Evolutionary conservation across 2,797 vertebrate species (phyloP), one percentile per base, ranked within the genome.

Genomic region (Loris lydekkerianus): DNA sequence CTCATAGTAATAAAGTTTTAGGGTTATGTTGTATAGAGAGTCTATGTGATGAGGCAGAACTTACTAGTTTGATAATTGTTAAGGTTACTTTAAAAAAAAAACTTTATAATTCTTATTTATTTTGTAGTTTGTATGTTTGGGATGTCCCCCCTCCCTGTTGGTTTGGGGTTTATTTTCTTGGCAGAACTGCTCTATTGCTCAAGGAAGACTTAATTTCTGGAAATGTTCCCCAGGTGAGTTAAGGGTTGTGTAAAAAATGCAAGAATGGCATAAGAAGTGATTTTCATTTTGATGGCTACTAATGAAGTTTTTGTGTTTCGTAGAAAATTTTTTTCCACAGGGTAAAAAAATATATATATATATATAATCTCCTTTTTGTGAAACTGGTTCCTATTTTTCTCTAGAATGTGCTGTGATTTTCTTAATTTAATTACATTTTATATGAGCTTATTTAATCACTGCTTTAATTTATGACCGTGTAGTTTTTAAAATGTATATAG

Each of bases 1-100:
- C 99, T 99, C 99, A 99, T 99, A 99, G 99, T 99, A 99, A 99
- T 99, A 99, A 99, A 99, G 99, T 98, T 99, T 99, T 99, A 99
- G 99, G 99, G 98, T 99, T 99, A 99, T 99, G 99, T 99, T 99
- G 99, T 99, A 99, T 99, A 99, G 99, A 99, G 99, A 99, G 99
- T 99, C 98, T 99, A 99, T 99, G 99, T 99, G 99, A 99, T 99
- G 99, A 99, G 98, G 99, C 99, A 99, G 99, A 99, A 99, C 99
- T 99, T 98, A 99, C 98, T 99, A 98, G 98, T 99, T 99, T 99
- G 99, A 98, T 99, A 99, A 99, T 98, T 99, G 98, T 99, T 99
- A 99, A 99, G 98, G 98, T 99, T 99, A 99, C 99, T 99, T 99
- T 98, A 9, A 58, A 96, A 98, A 99, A 99, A 98, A 99, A 99